phyloP scores from a whole-genome alignment of 1,140 invertebrate species.

The Theocolax elegans region DNA sequence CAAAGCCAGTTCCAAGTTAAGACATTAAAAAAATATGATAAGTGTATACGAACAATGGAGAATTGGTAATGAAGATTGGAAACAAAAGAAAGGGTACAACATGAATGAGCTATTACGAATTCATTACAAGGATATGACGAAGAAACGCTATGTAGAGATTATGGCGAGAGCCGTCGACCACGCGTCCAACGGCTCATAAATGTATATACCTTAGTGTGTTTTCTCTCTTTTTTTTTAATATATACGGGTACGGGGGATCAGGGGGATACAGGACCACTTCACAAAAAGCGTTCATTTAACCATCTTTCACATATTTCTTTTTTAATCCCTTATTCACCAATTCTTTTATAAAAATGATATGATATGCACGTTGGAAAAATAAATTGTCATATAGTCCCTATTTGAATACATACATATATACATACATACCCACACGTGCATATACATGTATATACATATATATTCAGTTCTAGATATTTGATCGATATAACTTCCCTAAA shows the following conservation, averaged over 20 bases:
- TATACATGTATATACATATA: slow-evolving; percentile 61
- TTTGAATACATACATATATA: slow-evolving; percentile 65
- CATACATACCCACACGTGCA: too few relatives aligned
- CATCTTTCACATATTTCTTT: slow-evolving; percentile 1
- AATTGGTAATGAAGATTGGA: neutral
- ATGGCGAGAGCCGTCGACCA: neutral
- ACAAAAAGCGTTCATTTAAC: slow-evolving; percentile 2
- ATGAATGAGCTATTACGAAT: too few relatives aligned
- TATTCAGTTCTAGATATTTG: slow-evolving; percentile 54
- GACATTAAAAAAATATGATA: neutral
- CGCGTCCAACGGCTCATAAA: slow-evolving; percentile 2
- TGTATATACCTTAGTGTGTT: too few relatives aligned
- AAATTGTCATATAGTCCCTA: slow-evolving; percentile 65
- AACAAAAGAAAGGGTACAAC: neutral
- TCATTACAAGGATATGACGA: slow-evolving; percentile 24
- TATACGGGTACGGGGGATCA: slow-evolving; percentile 1
- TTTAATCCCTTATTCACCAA: slow-evolving; percentile 30
- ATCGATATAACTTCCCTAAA: slow-evolving; percentile 49
- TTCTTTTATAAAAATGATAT: slow-evolving; percentile 68
- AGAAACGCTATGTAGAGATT: slow-evolving; percentile 9
- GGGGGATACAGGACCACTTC: slow-evolving; percentile 1
- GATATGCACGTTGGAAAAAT: slow-evolving; percentile 69
- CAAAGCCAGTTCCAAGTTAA: slow-evolving; percentile 9
- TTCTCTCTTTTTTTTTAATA: neutral
- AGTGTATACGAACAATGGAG: neutral